Base-by-base conservation (phyloP, 2,888 invertebrate species). In the Coenonympha glycerion region DNA sequence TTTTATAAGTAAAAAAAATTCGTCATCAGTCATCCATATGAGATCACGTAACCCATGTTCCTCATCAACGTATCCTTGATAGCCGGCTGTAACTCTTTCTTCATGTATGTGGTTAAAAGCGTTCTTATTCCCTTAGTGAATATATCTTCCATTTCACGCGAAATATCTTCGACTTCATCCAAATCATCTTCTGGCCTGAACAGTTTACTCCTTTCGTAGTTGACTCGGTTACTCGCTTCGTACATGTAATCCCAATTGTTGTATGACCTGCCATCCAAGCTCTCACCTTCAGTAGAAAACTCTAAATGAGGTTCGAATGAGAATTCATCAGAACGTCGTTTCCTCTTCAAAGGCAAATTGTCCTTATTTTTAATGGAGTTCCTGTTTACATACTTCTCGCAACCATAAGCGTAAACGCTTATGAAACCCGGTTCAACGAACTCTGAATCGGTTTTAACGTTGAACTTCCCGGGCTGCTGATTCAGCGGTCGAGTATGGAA, bases 1-100 rank as follows among this genome's bases (percentile, higher is more conserved):
- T 31, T 26, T 24, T 30, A 30, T 19, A 36, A 19, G 9, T 33
- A 16, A 21, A 21, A 33, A 11, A 9, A 6, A 56, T 36, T 30
- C 24, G 24, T 13, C 40, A 57, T 76, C 87, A 92, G 54, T 76
- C 87, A 92, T 54, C 95, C 95, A 71, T 95, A 95, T 49, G 95
- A 95, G 64, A 95, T 90, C 33, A 94, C 94, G 72, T 95, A 95
- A 4, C 95, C 95, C 92, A 95, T 92, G 70, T 94, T 94, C 57
- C 93, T 89, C 95, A 95, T 94, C 22, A 95, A 81, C 0, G 95
- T 94, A 67, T 95, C 95, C 70, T 94, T 94, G 48, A 95, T 93
- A 30, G 95, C 94, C 6, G 94, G 94, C 65, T 95, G 94, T 41
- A 95, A 73, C 64, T 94, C 93, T 59, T 91, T 92, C 70, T 95